phyloP scores from a whole-genome alignment of 2,797 vertebrate species.

The Bufotes viridis region DNA sequence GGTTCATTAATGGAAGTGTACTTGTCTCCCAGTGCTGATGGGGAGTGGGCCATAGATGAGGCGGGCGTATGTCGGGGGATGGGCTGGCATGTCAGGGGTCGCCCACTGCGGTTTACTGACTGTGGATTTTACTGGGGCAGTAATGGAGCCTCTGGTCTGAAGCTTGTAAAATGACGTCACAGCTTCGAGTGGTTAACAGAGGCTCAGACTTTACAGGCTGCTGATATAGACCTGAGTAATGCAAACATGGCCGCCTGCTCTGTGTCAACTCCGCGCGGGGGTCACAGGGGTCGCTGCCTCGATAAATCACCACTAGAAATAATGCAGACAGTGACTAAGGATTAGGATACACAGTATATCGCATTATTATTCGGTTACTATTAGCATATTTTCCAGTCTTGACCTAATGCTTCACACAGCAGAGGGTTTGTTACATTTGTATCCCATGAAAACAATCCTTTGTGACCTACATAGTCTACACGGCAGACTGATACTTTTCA shows the following conservation, averaged over 20 bases:
- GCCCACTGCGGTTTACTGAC: neutral
- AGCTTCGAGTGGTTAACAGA: slow-evolving; percentile 4
- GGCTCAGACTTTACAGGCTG: neutral
- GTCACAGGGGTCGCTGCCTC: neutral
- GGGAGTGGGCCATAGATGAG: too few relatives aligned
- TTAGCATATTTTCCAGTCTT: too few relatives aligned
- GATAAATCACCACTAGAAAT: neutral
- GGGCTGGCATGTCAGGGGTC: too few relatives aligned
- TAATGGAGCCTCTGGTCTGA: slow-evolving; percentile 19
- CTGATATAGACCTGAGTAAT: neutral
- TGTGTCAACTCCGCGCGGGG: neutral
- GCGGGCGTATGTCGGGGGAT: too few relatives aligned
- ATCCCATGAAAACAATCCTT: too few relatives aligned
- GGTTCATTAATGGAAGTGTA: too few relatives aligned
- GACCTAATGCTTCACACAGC: neutral
- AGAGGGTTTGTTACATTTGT: too few relatives aligned
- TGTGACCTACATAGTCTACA: too few relatives aligned
- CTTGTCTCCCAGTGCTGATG: too few relatives aligned
- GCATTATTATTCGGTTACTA: neutral
- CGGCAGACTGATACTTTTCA: too few relatives aligned
- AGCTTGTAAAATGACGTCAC: slow-evolving; percentile 17
- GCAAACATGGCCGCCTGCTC: neutral
- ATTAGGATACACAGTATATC: neutral
- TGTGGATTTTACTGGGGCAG: neutral
- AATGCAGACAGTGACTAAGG: neutral